Evolutionary conservation across 1,140 invertebrate species (phyloP), one percentile per base, ranked within the genome.

Genomic region (Polypedilum vanderplanki): DNA sequence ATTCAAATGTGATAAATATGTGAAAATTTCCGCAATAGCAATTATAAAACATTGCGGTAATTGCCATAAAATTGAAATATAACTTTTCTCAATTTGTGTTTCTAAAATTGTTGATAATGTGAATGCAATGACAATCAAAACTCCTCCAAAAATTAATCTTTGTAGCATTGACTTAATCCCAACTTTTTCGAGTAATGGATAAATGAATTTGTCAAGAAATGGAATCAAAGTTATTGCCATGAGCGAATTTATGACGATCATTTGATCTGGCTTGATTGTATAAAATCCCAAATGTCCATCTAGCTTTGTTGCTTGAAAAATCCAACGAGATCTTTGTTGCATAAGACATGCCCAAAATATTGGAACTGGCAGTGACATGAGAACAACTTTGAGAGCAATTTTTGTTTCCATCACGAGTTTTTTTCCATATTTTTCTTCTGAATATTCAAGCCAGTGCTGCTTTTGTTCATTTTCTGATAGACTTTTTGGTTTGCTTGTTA

Each of bases 1-100:
- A 77, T 94, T 90, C 5, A 95, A 85, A 17, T 93, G 94, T 0
- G 93, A 95, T 33, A 96, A 87, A 0, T 91, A 93, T 79, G 95
- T 95, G 83, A 97, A 87, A 17, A 96, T 91, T 83, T 88, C 85
- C 0, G 87, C 93, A 77, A 89, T 86, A 0, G 93, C 94, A 67
- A 96, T 89, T 1, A 95, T 81, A 20, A 94, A 80, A 80, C 94
- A 94, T 79, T 95, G 93, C 0, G 93, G 93, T 7, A 95, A 78
- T 78, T 94, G 85, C 88, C 88, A 92, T 0, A 93, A 79, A 78
- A 95, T 93, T 77, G 90, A 89, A 5, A 95, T 79, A 1, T 83
- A 88, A 33, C 65, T 75, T 2, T 67, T 5, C 33, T 75, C 4
- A 33, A 75, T 75, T 18, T 17, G 24, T 17, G 41, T 33, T 41